Evolutionary conservation across 1,140 invertebrate genomes (phyloP), one percentile per base, ranked within the genome.

Genomic region (Aphis gossypii): DNA sequence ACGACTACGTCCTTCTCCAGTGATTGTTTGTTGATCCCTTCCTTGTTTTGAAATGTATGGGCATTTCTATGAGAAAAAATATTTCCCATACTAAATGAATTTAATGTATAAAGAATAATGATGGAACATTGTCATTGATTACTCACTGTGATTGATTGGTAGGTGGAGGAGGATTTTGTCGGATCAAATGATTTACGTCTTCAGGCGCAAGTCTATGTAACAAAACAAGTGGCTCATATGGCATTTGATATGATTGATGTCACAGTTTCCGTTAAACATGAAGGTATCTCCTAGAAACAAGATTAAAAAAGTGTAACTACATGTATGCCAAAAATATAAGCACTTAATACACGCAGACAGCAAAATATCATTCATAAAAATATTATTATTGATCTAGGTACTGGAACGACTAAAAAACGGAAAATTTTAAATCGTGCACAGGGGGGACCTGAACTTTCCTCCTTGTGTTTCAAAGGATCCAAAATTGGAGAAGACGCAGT

Each of bases 171-270:
- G 4, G 38, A 25, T 90, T 68, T 90, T 90, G 38, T 90, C 30
- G 38, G 3, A 90, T 90, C 54, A 90, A 68, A 9, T 90, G 89
- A 35, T 68, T 68, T 25, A 90, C 89, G 20, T 90, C 54, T 90
- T 68, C 38, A 11, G 89, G 89, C 23, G 54, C 54, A 60, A 68
- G 89, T 68, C 38, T 90, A n/a, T 68, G 89, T 68, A 90, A 25
- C 25, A 90, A 60, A 90, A 90, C 54, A 35, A 68, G 21, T 21
- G 89, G 89, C 56, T 90, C 89, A 90, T 90, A 90, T 60, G 54
- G 54, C 89, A 90, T 90, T 90, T 90, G 89, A 44, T 51, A 90
- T 60, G 89, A 68, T 90, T 44, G 54, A 68, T 68, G 54, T 68
- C 11, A 30, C 21, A 8, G 3, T 44, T 44, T 18, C 7, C n/a